Conservation (phyloP, 2,797 vertebrate genomes). For the Microhierax caerulescens region DNA sequence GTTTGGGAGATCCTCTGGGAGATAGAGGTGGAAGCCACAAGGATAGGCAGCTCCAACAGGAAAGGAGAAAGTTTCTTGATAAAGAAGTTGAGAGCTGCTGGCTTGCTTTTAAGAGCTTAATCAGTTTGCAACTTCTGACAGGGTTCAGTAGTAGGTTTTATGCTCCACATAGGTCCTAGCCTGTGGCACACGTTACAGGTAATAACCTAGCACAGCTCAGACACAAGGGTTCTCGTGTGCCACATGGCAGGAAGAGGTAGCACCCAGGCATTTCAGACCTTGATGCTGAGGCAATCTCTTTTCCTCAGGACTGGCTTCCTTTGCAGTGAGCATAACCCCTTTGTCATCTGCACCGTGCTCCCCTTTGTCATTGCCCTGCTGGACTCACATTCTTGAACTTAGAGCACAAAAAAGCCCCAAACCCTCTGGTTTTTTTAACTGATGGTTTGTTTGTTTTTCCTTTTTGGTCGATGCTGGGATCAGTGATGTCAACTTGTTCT, state of each 20-base stretch:
- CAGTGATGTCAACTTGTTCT: constrained; percentile 67
- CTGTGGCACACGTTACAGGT: not conserved
- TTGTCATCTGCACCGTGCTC: not conserved
- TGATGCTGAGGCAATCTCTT: not conserved
- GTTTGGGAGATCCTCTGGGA: not conserved
- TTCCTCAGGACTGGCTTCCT: not conserved
- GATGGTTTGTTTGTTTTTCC: constrained; percentile 64
- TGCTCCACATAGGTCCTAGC: not conserved
- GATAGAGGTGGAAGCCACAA: not conserved
- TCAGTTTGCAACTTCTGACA: not conserved
- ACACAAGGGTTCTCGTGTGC: not conserved
- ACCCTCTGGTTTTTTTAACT: not conserved
- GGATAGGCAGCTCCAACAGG: not conserved
- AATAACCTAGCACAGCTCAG: not conserved
- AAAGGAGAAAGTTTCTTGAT: not conserved
- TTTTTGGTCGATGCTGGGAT: constrained; percentile 63
- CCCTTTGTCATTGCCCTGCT: constrained; percentile 53
- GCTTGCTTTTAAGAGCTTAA: not conserved
- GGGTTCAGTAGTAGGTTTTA: not conserved
- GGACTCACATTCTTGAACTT: constrained; percentile 60
- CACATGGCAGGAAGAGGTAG: not conserved
- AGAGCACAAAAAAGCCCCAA: not conserved
- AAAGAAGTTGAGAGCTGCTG: not conserved
- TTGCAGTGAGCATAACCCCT: not conserved
- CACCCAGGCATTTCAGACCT: not conserved